Conservation (phyloP, 2,797 vertebrate species). For the Pipistrellus pygmaeus region DNA sequence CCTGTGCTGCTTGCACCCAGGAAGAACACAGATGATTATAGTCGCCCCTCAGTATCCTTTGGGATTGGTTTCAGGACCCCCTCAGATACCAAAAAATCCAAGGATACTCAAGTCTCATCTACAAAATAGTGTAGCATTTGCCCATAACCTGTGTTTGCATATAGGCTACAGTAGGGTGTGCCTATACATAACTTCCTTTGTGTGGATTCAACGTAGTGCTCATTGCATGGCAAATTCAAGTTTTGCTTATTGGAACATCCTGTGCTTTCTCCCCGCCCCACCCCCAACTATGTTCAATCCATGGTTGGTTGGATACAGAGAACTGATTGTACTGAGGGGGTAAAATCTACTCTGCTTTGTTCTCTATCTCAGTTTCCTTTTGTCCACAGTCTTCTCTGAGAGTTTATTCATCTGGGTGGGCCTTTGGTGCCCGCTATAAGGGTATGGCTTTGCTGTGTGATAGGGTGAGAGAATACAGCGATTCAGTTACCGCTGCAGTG, state of each 20-base stretch:
- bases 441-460: background rate
- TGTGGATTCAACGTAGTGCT: background rate
- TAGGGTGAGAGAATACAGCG: background rate
- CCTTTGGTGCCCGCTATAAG: background rate
- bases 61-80: background rate
- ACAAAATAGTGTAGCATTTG: background rate
- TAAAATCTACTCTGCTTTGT: background rate
- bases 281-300: background rate
- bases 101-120: background rate
- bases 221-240: background rate
- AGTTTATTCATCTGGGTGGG: background rate
- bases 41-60: background rate
- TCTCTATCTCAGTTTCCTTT: background rate
- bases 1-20: background rate
- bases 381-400: background rate
- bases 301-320: background rate
- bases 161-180: background rate
- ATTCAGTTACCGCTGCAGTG: background rate
- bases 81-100: background rate
- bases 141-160: background rate
- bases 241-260: background rate
- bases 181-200: background rate
- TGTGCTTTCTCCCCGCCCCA: background rate
- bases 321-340: background rate
- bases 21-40: background rate